These are phyloP conservation scores for Clistopyga incitator DNA, from an alignment of 2,888 invertebrate genomes.

Conservation along the genomic window DNA sequence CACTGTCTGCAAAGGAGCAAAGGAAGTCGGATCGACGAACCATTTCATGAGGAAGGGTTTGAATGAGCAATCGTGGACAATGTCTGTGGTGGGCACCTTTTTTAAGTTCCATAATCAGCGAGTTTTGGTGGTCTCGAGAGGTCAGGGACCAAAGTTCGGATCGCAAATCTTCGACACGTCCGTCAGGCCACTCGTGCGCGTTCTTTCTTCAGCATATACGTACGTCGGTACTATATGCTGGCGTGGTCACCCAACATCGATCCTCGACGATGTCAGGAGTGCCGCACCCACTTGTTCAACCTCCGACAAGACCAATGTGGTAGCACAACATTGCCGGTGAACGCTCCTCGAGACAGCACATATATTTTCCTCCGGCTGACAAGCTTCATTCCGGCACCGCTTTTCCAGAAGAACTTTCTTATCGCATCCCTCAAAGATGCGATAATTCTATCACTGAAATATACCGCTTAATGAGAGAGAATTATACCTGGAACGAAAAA, in stretches of 20 bases:
- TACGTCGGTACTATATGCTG: conserved; percentile 13
- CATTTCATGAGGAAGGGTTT: no score
- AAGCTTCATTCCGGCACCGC: conserved; percentile 32
- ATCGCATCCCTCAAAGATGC: not conserved
- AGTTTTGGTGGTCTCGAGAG: not conserved
- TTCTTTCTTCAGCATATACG: conserved; percentile 26
- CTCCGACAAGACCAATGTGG: conserved; percentile 29
- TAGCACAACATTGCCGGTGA: conserved; percentile 34
- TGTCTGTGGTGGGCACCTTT: no score
- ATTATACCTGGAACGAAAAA: no score
- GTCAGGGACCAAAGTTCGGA: conserved; percentile 14
- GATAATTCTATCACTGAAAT: not conserved
- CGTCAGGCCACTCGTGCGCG: not conserved
- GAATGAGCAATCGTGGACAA: no score
- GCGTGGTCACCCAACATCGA: conserved; percentile 69
- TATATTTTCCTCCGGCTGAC: conserved; percentile 37
- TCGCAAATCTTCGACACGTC: conserved; percentile 46
- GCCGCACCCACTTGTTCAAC: conserved; percentile 68
- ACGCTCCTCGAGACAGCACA: conserved; percentile 47
- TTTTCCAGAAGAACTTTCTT: conserved; percentile 5
- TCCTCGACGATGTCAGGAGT: conserved; percentile 62
- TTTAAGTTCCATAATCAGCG: no score
- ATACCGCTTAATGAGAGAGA: not conserved
- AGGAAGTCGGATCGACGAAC: no score
- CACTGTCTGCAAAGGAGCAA: no score